Evolutionary conservation across 1,140 invertebrate genomes (phyloP).

Genomic region (Gonioctena quinquepunctata): DNA sequence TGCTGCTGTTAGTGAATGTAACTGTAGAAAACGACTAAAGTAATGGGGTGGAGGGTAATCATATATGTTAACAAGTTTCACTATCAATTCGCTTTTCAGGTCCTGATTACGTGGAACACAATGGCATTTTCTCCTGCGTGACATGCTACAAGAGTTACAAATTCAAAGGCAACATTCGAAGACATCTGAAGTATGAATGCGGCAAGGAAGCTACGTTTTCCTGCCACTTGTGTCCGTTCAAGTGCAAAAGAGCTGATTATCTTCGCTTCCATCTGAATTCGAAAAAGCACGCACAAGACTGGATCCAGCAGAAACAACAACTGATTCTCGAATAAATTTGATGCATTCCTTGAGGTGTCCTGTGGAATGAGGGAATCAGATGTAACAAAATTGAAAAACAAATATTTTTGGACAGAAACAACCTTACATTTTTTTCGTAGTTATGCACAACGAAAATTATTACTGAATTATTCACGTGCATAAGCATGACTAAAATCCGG

Average conservation of each 20-base stretch:
- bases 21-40: too few species aligned
- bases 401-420: too few species aligned
- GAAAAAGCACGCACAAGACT: constrained; percentile 32
- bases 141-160: constrained; percentile 39
- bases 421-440: too few species aligned
- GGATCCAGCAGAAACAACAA: not conserved
- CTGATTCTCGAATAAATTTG: not conserved
- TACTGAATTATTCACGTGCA: too few species aligned
- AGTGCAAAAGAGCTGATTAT: constrained; percentile 46
- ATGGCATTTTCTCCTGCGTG: constrained; percentile 34
- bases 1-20: too few species aligned
- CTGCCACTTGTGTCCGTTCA: constrained; percentile 55
- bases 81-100: not conserved
- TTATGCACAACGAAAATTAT: too few species aligned
- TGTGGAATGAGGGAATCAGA: too few species aligned
- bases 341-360: not conserved
- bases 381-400: too few species aligned
- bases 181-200: constrained; percentile 42
- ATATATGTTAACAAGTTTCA: not conserved
- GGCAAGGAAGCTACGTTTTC: constrained; percentile 55
- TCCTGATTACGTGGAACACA: constrained; percentile 29
- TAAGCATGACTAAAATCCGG: too few species aligned
- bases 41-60: too few species aligned
- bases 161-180: constrained; percentile 40
- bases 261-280: constrained; percentile 38